phyloP scores from a whole-genome alignment of 2,113 vertebrate species.

The Hippotragus niger region DNA sequence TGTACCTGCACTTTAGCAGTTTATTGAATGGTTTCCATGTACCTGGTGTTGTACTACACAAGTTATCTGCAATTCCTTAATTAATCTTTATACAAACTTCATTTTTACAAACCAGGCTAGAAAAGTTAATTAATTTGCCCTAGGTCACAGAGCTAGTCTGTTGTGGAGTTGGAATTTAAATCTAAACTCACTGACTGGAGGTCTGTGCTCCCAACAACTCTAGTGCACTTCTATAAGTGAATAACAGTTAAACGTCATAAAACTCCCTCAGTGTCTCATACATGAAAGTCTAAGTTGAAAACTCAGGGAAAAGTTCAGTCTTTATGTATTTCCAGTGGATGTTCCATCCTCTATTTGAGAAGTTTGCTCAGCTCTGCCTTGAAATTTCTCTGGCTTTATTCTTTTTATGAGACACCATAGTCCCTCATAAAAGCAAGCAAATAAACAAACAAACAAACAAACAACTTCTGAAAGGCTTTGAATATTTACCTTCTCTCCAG shows the following conservation, averaged over 20 bases:
- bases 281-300: neutral
- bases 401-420: neutral
- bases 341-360: neutral
- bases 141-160: neutral
- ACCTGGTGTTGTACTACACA: neutral
- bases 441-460: neutral
- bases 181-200: neutral
- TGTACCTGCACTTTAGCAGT: neutral
- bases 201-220: neutral
- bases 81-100: neutral
- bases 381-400: neutral
- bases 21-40: neutral
- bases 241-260: neutral
- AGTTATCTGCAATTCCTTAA: neutral
- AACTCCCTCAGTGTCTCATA: neutral
- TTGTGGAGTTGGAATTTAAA: neutral
- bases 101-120: neutral
- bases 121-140: neutral
- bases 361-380: neutral
- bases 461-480: neutral
- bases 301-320: neutral
- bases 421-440: neutral
- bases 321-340: neutral
- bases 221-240: neutral
- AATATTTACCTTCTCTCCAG: neutral